Conservation (phyloP, 2,797 vertebrate species). For the Ptychadena robeensis region DNA sequence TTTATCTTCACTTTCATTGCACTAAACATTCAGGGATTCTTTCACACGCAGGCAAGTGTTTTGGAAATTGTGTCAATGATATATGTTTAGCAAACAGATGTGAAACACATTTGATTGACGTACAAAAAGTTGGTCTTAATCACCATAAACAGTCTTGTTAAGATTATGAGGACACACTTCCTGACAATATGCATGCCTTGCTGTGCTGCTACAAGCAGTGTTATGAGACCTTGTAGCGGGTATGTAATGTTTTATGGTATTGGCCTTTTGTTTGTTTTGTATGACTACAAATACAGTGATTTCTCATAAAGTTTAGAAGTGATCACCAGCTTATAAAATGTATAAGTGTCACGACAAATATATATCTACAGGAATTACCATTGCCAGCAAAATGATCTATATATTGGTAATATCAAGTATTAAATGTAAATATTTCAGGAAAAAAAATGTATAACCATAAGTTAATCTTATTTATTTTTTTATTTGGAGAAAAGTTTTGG, state of each 20-base stretch:
- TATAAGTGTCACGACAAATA: neutral
- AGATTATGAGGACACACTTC: neutral
- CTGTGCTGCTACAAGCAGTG: neutral
- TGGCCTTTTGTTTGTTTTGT: constrained; percentile 21
- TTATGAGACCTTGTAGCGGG: constrained; percentile 8
- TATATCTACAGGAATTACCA: neutral
- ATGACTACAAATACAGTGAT: neutral
- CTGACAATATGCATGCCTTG: neutral
- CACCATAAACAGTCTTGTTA: constrained; percentile 29
- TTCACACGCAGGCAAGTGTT: constrained; percentile 23
- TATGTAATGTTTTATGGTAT: neutral
- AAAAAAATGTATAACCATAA: too few relatives aligned
- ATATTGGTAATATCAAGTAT: too few relatives aligned
- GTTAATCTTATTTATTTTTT: too few relatives aligned
- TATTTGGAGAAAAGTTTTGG: too few relatives aligned
- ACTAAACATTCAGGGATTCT: neutral
- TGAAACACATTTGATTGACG: constrained; percentile 24
- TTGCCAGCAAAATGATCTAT: too few relatives aligned
- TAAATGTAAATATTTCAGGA: too few relatives aligned
- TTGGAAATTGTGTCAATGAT: constrained; percentile 19
- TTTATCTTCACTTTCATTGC: neutral
- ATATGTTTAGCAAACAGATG: constrained; percentile 30
- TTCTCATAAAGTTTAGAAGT: constrained; percentile 12
- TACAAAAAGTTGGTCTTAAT: neutral
- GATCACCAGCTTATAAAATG: neutral